A percentile compares a stretch with the other conserved stretches of the same genome.
Conservation (phyloP, 2,113 vertebrate species). For the Cinclus cinclus region DNA sequence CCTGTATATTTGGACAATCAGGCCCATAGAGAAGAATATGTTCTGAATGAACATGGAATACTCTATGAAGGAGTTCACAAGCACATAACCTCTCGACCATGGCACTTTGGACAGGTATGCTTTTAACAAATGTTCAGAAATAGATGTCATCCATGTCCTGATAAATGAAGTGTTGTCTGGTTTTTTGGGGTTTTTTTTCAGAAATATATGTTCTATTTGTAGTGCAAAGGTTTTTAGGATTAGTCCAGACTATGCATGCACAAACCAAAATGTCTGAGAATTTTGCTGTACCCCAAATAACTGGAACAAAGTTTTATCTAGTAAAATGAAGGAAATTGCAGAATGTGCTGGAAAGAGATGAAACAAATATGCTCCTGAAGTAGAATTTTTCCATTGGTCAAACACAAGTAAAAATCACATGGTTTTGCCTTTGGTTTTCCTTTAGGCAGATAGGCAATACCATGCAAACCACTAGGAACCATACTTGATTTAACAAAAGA, state of each 20-base stretch:
- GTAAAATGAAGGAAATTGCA: not conserved
- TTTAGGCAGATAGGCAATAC: not conserved
- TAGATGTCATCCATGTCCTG: not conserved
- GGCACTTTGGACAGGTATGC: constrained; percentile 71
- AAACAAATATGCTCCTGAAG: not conserved
- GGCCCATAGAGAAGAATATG: constrained; percentile 58
- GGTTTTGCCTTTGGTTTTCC: not conserved
- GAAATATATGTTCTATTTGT: not conserved
- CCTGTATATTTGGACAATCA: constrained; percentile 65
- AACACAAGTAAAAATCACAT: not conserved
- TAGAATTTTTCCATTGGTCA: not conserved
- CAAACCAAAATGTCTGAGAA: not conserved
- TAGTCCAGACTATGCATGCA: not conserved
- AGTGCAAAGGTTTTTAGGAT: not conserved
- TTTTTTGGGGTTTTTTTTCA: not conserved
- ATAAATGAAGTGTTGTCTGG: not conserved
- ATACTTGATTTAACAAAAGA: not conserved
- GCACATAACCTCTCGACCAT: constrained; percentile 54
- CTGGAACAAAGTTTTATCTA: not conserved
- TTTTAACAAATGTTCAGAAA: not conserved
- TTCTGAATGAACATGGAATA: constrained; percentile 68
- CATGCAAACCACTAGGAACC: not conserved
- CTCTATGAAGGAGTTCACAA: constrained; percentile 64
- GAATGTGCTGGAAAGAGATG: not conserved
- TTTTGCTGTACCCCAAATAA: not conserved